Base-by-base conservation (phyloP, 2,113 vertebrate genomes). In the Fregetta grallaria region DNA sequence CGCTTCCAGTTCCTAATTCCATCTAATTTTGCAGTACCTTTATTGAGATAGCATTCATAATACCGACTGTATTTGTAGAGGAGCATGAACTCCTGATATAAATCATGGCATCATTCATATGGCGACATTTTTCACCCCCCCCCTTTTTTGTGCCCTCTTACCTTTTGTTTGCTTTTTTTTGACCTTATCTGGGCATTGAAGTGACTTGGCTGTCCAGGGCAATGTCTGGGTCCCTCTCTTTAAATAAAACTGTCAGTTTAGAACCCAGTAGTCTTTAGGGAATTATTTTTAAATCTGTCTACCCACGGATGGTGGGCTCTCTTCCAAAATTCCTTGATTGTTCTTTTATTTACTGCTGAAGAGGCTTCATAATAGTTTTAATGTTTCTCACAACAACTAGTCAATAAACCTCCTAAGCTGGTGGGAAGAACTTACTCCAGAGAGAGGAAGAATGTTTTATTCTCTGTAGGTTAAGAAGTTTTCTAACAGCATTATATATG, bases 311-410 rank as follows among this genome's bases (percentile, higher is more conserved):
- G 30, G 61, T 55, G 38, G 68, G 50, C 55, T 62, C 3, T 77
- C 30, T 82, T 94, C 88, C 92, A 81, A 89, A 77, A 85, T 71
- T 74, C 65, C 40, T 74, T 68, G 56, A 78, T 59, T 83, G 20
- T 74, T 89, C 61, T 91, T 86, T 91, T 85, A 59, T 91, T 92
- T 95, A 68, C 65, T 88, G 71, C 55, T 92, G 86, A 63, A 91
- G 65, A 89, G 56, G 38, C 65, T 81, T 56, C 23, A 30, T 61
- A 81, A 47, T 50, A 76, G 11, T 49, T 71, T 62, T 70, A 73
- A 70, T 74, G 21, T 86, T 90, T 93, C 86, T 95, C n/a, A 77
- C 50, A 95, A 90, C 11, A 73, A 53, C 29, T 62, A 20, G n/a
- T 80, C 65, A 84, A 62, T 70, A 88, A 90, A 80, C 45, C n/a